Evolutionary conservation across 2,113 vertebrate genomes (phyloP).

Genomic region (Heterochromis multidens): DNA sequence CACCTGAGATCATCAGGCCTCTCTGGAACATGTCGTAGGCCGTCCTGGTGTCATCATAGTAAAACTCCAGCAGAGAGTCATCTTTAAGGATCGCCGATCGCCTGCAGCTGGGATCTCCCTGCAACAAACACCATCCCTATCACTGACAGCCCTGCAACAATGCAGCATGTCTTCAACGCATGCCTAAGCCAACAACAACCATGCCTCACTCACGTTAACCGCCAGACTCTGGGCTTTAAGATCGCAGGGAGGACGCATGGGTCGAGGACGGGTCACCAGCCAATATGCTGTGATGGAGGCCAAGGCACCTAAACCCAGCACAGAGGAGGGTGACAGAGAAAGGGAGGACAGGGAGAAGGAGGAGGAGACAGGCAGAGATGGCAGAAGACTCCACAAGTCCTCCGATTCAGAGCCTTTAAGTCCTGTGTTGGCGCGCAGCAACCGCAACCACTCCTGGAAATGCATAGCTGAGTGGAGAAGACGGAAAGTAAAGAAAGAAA

Average conservation of each 20-base stretch:
- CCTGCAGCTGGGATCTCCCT: conserved; percentile 75
- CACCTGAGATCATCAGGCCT: conserved; percentile 74
- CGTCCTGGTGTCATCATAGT: conserved; percentile 76
- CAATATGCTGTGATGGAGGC: conserved; percentile 79
- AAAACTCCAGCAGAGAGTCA: conserved; percentile 76
- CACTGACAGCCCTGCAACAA: background rate
- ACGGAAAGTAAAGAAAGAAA: background rate
- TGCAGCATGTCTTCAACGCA: background rate
- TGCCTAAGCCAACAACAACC: background rate
- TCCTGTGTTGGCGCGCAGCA: conserved; percentile 54
- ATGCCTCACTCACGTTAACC: conserved; percentile 58
- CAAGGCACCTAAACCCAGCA: conserved; percentile 76
- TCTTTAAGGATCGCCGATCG: conserved; percentile 74
- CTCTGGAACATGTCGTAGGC: conserved; percentile 79
- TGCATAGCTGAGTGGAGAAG: conserved; percentile 68
- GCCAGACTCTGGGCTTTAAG: conserved; percentile 75
- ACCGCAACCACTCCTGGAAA: conserved; percentile 76
- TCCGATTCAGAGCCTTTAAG: conserved; percentile 53
- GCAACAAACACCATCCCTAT: background rate
- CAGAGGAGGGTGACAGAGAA: conserved; percentile 66
- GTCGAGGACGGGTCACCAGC: conserved; percentile 75
- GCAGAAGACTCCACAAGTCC: conserved; percentile 63
- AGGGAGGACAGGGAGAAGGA: conserved; percentile 63
- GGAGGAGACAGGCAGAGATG: conserved; percentile 50
- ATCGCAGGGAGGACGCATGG: conserved; percentile 73